These are phyloP conservation scores for Prionchulus punctatus DNA, from an alignment of 2,888 invertebrate species.

Conservation along the genomic window DNA sequence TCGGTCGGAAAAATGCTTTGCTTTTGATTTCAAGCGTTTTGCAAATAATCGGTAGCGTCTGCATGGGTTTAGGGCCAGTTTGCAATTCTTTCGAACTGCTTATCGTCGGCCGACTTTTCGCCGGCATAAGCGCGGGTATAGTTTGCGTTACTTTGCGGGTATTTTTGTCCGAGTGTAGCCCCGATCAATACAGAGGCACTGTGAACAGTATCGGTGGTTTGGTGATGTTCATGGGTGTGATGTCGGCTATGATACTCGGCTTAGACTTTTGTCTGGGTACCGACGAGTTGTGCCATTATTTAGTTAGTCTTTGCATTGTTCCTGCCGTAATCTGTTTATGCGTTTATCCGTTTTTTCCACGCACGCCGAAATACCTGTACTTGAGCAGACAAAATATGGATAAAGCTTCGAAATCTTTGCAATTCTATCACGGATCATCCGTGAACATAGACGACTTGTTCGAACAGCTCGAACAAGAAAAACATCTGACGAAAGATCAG, in stretches of 20 bases:
- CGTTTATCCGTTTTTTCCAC: background rate
- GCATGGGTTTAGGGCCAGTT: background rate
- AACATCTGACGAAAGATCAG: background rate
- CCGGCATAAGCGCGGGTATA: background rate
- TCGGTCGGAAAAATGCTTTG: background rate
- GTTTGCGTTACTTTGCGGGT: background rate
- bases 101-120: conserved; percentile 1
- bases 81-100: background rate
- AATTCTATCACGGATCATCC: conserved; percentile 1
- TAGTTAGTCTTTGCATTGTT: background rate
- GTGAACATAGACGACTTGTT: background rate
- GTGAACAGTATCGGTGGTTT: background rate
- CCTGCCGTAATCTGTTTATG: background rate
- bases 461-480: background rate
- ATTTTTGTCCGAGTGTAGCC: background rate
- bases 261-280: background rate
- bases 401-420: background rate
- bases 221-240: background rate
- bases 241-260: background rate
- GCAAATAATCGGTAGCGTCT: background rate
- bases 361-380: conserved; percentile 2
- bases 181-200: background rate
- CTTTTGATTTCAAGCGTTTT: background rate
- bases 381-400: background rate
- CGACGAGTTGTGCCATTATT: background rate